These are phyloP conservation scores for Brotula barbata DNA, from an alignment of 2,797 vertebrate genomes.

Conservation along the genomic window DNA sequence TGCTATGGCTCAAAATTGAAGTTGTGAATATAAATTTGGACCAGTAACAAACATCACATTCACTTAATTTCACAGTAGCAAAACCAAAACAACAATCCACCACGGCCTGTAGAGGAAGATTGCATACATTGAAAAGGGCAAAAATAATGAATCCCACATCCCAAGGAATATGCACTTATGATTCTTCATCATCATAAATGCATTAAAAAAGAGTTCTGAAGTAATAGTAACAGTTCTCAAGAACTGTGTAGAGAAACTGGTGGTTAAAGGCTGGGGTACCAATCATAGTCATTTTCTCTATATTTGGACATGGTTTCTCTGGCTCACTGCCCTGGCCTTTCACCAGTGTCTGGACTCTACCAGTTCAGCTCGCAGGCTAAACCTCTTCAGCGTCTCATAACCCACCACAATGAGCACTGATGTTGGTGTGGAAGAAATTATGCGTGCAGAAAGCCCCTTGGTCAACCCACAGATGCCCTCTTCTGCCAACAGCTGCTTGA, in stretches of 20 bases:
- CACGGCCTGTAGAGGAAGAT: neutral
- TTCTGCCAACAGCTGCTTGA: conserved; percentile 90
- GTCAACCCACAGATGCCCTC: conserved; percentile 90
- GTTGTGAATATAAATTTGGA: conserved; percentile 5
- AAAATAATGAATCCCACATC: neutral
- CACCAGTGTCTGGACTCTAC: conserved; percentile 93
- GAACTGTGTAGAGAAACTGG: too few species aligned
- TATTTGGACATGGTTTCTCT: neutral
- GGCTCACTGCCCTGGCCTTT: conserved; percentile 10
- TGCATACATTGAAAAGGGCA: neutral
- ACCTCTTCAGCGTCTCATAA: conserved; percentile 95
- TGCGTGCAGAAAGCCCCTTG: conserved; percentile 93
- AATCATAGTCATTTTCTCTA: neutral
- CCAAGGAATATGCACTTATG: neutral
- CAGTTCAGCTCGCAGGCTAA: conserved; percentile 91
- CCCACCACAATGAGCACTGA: conserved; percentile 95
- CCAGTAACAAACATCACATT: neutral
- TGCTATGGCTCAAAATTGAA: neutral
- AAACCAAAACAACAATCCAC: neutral
- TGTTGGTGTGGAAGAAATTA: conserved; percentile 91
- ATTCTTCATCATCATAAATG: neutral
- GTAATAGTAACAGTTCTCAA: neutral
- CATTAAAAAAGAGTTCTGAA: conserved; percentile 33
- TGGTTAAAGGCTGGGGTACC: neutral
- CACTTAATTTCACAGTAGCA: conserved; percentile 5